Evolutionary conservation across 1,140 invertebrate species (phyloP), one percentile per base, ranked within the genome.

Genomic region (Wiebesia pumilae): DNA sequence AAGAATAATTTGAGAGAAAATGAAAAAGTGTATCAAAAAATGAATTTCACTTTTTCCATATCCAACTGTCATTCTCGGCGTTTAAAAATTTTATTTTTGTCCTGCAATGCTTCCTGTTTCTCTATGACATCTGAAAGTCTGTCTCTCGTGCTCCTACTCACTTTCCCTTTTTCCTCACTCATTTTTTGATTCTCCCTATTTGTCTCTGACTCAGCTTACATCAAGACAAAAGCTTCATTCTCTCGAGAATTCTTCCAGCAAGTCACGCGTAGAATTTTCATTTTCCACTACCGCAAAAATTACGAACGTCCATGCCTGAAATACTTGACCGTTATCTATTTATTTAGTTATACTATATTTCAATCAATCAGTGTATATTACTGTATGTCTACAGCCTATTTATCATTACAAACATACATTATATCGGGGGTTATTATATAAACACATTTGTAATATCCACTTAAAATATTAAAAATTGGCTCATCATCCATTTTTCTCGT

Each of bases 21-120:
- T 75, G 69, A 58, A 75, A 89, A 65, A 81, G 16, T 12, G 24
- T 9, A 35, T 88, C 82, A 88, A 79, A 87, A 87, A 89, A 84
- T 83, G 88, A 89, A 89, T 90, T 88, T 84, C 47, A 47, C 30
- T 71, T 73, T 54, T 81, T 81, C 35, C 6, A 21, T 4, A 33
- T 33, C 7, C 12, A 47, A 40, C 0, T 21, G 35, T 62, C 33
- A 12, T 62, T 3, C 4, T 81, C 27, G 2, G 83, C 87, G 30
- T 47, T 69, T 69, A 69, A 82, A 82, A 82, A 47, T 69, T n/a
- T 82, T 82, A 82, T 82, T 65, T 82, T 38, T 33, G 33, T 0
- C 58, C 1, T 21, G 54, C n/a, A 51, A 54, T 54, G 47, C n/a
- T 14, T 54, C 77, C 38, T 75, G 9, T 27, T 40, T n/a, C 40